Conservation (phyloP, 2,888 invertebrate species). For the Leucania comma region DNA sequence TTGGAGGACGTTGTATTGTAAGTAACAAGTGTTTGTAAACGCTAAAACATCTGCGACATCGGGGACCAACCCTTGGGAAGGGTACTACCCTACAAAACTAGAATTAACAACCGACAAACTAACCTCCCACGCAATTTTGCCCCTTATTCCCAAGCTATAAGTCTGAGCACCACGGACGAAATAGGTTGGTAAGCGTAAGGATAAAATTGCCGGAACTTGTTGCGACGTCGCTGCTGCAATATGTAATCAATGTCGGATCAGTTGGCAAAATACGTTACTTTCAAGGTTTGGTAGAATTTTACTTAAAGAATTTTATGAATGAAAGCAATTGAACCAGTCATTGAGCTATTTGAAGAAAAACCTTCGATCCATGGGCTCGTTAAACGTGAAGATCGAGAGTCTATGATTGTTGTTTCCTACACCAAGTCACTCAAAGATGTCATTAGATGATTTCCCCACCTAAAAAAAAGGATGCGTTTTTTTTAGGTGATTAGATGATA, state of each 20-base stretch:
- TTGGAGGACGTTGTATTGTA: constrained; percentile 57
- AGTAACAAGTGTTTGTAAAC: constrained; percentile 78
- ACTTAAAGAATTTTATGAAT: constrained; percentile 44
- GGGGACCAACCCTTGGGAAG: constrained; percentile 67
- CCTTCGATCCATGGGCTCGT: background rate
- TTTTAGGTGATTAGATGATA: too few species aligned
- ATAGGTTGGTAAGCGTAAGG: constrained; percentile 20
- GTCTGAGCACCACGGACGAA: background rate
- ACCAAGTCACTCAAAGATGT: too few species aligned
- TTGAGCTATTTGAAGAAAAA: background rate
- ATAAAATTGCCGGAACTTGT: constrained; percentile 58
- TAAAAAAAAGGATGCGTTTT: too few species aligned
- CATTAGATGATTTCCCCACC: too few species aligned
- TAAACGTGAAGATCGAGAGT: background rate
- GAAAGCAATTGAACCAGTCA: background rate
- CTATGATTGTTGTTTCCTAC: too few species aligned
- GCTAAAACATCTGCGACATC: constrained; percentile 77
- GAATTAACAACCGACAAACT: constrained; percentile 1
- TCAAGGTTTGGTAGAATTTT: constrained; percentile 47
- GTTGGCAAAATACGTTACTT: constrained; percentile 51
- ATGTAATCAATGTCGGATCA: constrained; percentile 61
- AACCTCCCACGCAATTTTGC: constrained; percentile 28
- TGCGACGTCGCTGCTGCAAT: constrained; percentile 60
- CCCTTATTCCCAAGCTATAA: constrained; percentile 26
- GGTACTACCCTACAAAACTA: constrained; percentile 52